Percentiles rank a stretch among this genome's conserved stretches.
Conservation (phyloP, 2,113 vertebrate genomes). For the Sphaerodactylus townsendi region DNA sequence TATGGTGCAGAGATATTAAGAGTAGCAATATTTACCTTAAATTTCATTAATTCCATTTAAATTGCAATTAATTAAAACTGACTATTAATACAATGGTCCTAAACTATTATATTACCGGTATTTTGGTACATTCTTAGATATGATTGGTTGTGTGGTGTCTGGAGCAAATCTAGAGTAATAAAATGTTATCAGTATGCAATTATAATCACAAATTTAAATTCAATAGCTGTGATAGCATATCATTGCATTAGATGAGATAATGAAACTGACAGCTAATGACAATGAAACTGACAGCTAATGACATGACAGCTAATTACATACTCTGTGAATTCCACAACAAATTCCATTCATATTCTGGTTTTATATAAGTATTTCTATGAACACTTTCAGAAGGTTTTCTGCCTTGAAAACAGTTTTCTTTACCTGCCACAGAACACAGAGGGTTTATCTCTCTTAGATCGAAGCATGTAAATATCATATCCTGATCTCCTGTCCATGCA, state of each 20-base stretch:
- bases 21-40: neutral
- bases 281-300: constrained; percentile 5
- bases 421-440: neutral
- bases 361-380: constrained; percentile 35
- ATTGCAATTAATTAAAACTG: neutral
- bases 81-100: neutral
- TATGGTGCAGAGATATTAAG: neutral
- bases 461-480: neutral
- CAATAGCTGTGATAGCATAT: neutral
- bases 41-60: neutral
- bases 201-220: constrained; percentile 3
- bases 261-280: neutral
- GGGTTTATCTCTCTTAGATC: neutral
- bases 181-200: neutral
- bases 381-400: constrained; percentile 25
- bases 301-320: constrained; percentile 14
- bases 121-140: neutral
- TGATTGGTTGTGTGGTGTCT: neutral
- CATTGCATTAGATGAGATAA: neutral
- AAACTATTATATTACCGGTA: neutral
- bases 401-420: neutral
- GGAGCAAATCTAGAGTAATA: neutral
- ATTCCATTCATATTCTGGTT: neutral
- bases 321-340: neutral
- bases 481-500: constrained; percentile 23